Conservation (phyloP, 2,888 invertebrate genomes). For the Cryptocephalus primarius region DNA sequence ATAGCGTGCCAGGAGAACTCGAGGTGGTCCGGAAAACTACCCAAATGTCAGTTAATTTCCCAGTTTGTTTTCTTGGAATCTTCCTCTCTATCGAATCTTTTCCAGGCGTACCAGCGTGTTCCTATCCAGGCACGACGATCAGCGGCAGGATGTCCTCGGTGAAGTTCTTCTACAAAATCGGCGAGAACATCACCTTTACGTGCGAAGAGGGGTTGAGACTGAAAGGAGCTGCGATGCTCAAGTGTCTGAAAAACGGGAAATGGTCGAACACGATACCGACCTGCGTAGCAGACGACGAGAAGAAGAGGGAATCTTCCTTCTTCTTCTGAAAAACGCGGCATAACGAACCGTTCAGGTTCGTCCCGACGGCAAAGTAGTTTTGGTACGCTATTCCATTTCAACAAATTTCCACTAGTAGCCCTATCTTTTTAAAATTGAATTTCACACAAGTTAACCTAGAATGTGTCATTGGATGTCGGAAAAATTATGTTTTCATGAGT, state of each 20-base stretch:
- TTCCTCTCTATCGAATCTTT: neutral
- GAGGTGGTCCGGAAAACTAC: slow-evolving; percentile 71
- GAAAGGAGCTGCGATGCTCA: slow-evolving; percentile 65
- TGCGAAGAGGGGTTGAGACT: slow-evolving; percentile 68
- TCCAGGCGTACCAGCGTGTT: slow-evolving; percentile 56
- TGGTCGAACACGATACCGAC: slow-evolving; percentile 80
- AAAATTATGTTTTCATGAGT: too few species aligned
- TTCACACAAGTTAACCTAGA: too few species aligned
- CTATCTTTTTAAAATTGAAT: too few species aligned
- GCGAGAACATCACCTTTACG: slow-evolving; percentile 74
- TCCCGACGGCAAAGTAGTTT: too few species aligned
- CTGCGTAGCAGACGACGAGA: slow-evolving; percentile 37
- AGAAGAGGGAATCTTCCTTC: too few species aligned
- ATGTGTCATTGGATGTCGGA: too few species aligned
- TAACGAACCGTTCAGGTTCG: too few species aligned
- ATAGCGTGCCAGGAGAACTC: slow-evolving; percentile 82
- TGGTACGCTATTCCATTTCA: too few species aligned
- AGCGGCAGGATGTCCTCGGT: slow-evolving; percentile 78
- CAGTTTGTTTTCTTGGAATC: too few species aligned
- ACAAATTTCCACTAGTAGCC: too few species aligned
- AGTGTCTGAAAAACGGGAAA: slow-evolving; percentile 72
- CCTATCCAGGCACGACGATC: slow-evolving; percentile 78
- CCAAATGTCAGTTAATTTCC: slow-evolving; percentile 55
- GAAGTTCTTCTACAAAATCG: slow-evolving; percentile 80
- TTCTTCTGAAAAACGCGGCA: too few species aligned